Base-by-base conservation (phyloP, 2,113 vertebrate genomes). In the Melospiza georgiana region DNA sequence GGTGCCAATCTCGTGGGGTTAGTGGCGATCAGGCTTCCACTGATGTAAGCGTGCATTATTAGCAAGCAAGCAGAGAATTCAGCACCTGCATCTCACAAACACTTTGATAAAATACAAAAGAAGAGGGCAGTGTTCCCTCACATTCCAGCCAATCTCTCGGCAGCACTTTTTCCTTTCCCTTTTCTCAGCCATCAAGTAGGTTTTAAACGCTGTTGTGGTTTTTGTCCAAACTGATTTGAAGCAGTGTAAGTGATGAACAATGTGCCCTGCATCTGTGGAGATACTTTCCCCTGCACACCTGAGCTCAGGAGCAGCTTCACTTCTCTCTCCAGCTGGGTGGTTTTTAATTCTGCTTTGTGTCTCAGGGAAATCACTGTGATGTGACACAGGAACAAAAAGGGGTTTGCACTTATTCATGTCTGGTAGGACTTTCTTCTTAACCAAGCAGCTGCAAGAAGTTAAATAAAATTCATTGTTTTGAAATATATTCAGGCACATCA, bases 341-440 rank as follows among this genome's bases (percentile, higher is more conserved):
- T 55, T 87, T 96, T 91, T 88, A 94, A 91, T 94, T 89, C 79
- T 76, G 46, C 46, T 80, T 58, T 58, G n/a, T 85, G 55, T 82
- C 63, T 77, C 58, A 41, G 78, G 33, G 62, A 80, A 85, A 94
- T 85, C 75, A 49, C 63, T 3, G 4, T 6, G 17, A 81, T 62
- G 35, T 41, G 63, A 59, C 59, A 63, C 15, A 51, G 82, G 48
- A 85, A 75, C 12, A 23, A 65, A 93, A 91, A 73, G 12, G 11
- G 33, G 20, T 19, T 83, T 91, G 46, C 37, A 18, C 61, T 82
- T 58, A 9, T 0, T 23, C 0, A 2, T 1, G 3, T 35, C 63
- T 79, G 58, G 30, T 39, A 58, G 71, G 78, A 46, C 86, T 85
- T 93, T 91, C 61, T 87, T 76, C 55, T 66, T 85, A 83, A 79